Percentiles rank a stretch among this genome's conserved stretches.
Evolutionary conservation across 1,140 invertebrate genomes (phyloP).

Genomic region (Philotrypesis tridentata): DNA sequence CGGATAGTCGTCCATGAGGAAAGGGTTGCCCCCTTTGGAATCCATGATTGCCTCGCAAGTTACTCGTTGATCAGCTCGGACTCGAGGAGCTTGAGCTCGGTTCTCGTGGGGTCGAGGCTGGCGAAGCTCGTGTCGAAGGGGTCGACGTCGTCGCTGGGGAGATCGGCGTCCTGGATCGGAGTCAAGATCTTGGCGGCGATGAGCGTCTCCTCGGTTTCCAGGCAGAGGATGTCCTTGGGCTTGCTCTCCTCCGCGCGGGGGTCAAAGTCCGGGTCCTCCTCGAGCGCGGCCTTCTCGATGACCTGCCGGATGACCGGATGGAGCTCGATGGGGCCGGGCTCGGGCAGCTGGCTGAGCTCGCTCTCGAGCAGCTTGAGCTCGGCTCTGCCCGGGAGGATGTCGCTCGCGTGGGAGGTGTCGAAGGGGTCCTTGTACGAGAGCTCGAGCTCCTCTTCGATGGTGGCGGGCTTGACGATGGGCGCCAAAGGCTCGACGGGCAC

Average conservation of each 20-base stretch:
- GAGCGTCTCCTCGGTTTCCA: constrained; percentile 61
- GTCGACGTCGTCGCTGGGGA: constrained; percentile 73
- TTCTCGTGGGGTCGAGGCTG: constrained; percentile 75
- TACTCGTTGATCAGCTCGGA: constrained; percentile 72
- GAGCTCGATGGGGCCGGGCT: constrained; percentile 52
- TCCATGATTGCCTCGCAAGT: constrained; percentile 73
- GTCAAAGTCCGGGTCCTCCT: constrained; percentile 67
- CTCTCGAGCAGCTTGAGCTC: constrained; percentile 85
- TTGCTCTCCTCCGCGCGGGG: constrained; percentile 62
- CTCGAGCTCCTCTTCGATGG: constrained; percentile 63
- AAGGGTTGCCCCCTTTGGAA: constrained; percentile 80
- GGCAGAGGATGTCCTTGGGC: constrained; percentile 62
- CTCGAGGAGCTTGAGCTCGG: constrained; percentile 78
- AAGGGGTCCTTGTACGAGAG: constrained; percentile 80
- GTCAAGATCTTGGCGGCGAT: constrained; percentile 70
- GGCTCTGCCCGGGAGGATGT: constrained; percentile 83
- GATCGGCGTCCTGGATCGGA: constrained; percentile 62
- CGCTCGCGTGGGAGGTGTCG: constrained; percentile 85
- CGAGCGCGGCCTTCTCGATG: constrained; percentile 45
- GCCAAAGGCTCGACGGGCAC: constrained; percentile 79
- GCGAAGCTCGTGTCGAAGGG: constrained; percentile 81
- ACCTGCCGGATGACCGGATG: constrained; percentile 57
- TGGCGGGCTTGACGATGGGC: constrained; percentile 73
- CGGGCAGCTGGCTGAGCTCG: constrained; percentile 76
- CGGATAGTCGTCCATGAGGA: constrained; percentile 81